These are phyloP conservation scores for Drosophila histrio DNA, from an alignment of 2,888 invertebrate genomes.

Conservation along the genomic window DNA sequence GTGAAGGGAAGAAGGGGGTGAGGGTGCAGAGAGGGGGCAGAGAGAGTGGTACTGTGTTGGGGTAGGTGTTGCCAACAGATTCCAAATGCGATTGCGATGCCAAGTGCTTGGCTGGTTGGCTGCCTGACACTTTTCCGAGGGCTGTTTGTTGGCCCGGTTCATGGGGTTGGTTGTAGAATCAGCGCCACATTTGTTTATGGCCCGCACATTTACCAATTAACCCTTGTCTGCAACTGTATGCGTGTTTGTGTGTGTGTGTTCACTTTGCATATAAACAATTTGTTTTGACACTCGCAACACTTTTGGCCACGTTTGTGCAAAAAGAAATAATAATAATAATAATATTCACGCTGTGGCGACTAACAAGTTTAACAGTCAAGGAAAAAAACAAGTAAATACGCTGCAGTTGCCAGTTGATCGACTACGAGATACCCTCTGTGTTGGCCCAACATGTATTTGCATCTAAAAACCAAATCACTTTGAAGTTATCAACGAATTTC, in stretches of 20 bases:
- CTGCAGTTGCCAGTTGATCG: neutral
- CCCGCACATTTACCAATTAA: conserved; percentile 64
- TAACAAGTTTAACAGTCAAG: conserved; percentile 19
- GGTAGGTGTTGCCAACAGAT: conserved; percentile 23
- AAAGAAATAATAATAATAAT: conserved; percentile 13
- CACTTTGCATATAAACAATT: conserved; percentile 65
- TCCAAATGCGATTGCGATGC: conserved; percentile 41
- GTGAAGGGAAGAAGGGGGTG: neutral
- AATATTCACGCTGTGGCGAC: conserved; percentile 31
- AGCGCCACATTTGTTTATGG: conserved; percentile 64
- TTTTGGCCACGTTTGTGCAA: conserved; percentile 45
- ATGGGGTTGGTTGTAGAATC: conserved; percentile 44
- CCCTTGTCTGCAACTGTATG: conserved; percentile 49
- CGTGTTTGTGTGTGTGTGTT: conserved; percentile 24
- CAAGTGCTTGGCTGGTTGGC: conserved; percentile 44
- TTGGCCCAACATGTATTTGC: neutral
- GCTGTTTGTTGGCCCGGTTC: conserved; percentile 2
- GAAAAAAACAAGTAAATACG: neutral
- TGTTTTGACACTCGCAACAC: conserved; percentile 51
- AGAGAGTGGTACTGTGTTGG: neutral
- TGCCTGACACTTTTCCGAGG: conserved; percentile 6
- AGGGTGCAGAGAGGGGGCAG: neutral
- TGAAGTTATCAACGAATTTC: too few species aligned
- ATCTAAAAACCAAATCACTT: too few species aligned
- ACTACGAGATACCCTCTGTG: neutral